These are phyloP conservation scores for Dendronephthya gigantea DNA, from an alignment of 64 coral and sea anemone genomes.

Conservation along the genomic window DNA sequence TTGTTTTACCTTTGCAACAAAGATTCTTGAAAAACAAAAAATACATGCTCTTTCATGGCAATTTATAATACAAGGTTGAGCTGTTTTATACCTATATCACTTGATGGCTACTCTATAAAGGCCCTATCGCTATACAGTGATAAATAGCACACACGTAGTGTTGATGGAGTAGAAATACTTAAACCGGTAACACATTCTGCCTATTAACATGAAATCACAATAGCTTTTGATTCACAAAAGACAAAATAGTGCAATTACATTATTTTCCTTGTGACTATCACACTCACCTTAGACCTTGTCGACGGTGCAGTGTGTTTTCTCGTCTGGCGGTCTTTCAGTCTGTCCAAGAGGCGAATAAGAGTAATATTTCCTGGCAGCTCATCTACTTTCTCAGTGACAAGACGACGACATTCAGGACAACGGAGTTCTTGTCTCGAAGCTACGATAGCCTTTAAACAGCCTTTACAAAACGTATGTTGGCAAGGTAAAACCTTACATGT, in stretches of 20 bases:
- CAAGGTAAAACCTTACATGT: conserved; percentile 90
- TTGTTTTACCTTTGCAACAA: not conserved
- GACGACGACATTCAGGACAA: conserved; percentile 83
- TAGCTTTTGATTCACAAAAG: not conserved
- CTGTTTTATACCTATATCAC: too few species aligned
- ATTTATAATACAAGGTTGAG: too few species aligned
- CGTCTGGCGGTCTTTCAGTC: conserved; percentile 37
- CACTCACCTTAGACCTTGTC: conserved; percentile 1
- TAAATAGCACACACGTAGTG: not conserved
- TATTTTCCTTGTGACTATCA: not conserved
- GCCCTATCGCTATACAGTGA: not conserved
- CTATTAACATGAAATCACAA: not conserved
- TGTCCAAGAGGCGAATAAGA: conserved; percentile 68
- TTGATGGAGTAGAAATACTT: not conserved
- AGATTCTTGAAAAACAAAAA: not conserved
- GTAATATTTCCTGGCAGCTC: conserved; percentile 77
- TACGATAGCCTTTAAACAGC: conserved; percentile 61
- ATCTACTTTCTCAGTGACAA: conserved; percentile 66
- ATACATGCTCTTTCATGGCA: too few species aligned
- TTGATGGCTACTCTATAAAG: not conserved
- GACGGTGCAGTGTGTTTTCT: not conserved
- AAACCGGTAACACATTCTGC: not conserved
- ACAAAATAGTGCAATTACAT: not conserved
- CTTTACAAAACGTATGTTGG: conserved; percentile 88
- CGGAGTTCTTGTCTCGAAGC: conserved; percentile 65